These are phyloP conservation scores for Nematolebias whitei DNA, from an alignment of 2,113 vertebrate species.

Conservation along the genomic window DNA sequence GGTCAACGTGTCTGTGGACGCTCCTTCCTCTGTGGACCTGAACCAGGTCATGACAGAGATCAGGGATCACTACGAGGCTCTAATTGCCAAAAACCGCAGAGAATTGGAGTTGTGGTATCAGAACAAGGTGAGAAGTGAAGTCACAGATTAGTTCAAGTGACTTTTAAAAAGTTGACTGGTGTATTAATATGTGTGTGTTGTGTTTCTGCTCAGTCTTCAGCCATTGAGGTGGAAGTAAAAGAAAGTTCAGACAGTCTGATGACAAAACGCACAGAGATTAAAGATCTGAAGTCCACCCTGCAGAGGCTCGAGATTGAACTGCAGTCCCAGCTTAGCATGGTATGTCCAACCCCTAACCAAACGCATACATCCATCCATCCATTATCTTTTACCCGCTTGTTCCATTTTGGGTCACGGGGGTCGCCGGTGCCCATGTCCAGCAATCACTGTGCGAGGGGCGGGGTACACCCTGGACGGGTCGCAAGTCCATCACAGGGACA, in stretches of 20 bases:
- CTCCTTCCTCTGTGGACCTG: slow-evolving; percentile 73
- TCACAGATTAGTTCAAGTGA: background rate
- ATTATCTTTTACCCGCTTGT: too few relatives aligned
- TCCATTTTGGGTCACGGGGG: too few relatives aligned
- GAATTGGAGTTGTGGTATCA: slow-evolving; percentile 82
- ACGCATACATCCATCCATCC: too few relatives aligned
- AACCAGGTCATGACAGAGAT: slow-evolving; percentile 71
- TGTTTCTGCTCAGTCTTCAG: slow-evolving; percentile 72
- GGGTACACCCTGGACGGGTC: too few relatives aligned
- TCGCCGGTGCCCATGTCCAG: too few relatives aligned
- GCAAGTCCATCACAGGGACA: too few relatives aligned
- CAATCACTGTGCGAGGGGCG: too few relatives aligned
- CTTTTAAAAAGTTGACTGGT: background rate
- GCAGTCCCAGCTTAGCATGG: slow-evolving; percentile 84
- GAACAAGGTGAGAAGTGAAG: slow-evolving; percentile 65
- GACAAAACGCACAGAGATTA: slow-evolving; percentile 78
- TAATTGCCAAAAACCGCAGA: slow-evolving; percentile 80
- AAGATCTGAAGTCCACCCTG: slow-evolving; percentile 77
- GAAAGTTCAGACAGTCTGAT: slow-evolving; percentile 76
- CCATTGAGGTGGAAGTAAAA: slow-evolving; percentile 80
- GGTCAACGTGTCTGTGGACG: slow-evolving; percentile 79
- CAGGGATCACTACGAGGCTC: slow-evolving; percentile 84
- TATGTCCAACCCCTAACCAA: slow-evolving; percentile 41
- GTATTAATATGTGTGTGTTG: slow-evolving; percentile 1
- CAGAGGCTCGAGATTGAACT: slow-evolving; percentile 87